These are phyloP conservation scores for Euleptes europaea DNA, from an alignment of 2,113 vertebrate genomes.

Conservation along the genomic window DNA sequence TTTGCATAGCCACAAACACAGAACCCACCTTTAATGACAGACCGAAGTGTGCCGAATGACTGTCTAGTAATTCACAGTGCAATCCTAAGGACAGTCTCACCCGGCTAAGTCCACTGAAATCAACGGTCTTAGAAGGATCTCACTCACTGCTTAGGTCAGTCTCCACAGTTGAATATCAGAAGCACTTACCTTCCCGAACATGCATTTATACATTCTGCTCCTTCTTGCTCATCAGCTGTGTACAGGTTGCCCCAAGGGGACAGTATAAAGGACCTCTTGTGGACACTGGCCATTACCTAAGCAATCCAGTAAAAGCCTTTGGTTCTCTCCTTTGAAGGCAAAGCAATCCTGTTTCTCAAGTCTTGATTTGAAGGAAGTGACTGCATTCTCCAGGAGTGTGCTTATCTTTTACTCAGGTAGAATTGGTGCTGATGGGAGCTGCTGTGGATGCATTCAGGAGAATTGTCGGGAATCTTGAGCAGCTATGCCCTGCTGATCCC, in stretches of 20 bases:
- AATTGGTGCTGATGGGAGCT: not conserved
- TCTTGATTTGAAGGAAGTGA: slow-evolving; percentile 77
- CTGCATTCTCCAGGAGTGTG: slow-evolving; percentile 78
- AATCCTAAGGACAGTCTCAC: too few relatives aligned
- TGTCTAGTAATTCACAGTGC: too few relatives aligned
- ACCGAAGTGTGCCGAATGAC: not conserved
- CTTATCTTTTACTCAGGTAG: slow-evolving; percentile 72
- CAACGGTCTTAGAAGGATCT: too few relatives aligned
- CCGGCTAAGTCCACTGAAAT: too few relatives aligned
- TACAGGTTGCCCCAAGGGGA: slow-evolving; percentile 76
- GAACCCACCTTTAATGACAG: not conserved
- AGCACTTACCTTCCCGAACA: not conserved
- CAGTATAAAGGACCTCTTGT: slow-evolving; percentile 74
- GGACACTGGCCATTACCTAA: slow-evolving; percentile 71
- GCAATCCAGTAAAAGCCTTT: slow-evolving; percentile 78
- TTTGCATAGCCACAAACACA: not conserved
- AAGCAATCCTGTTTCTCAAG: slow-evolving; percentile 84
- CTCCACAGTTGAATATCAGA: not conserved
- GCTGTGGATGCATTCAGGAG: not conserved
- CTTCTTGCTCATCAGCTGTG: slow-evolving; percentile 73
- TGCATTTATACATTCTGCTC: slow-evolving; percentile 4
- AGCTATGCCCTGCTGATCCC: not conserved
- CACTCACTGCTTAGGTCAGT: too few relatives aligned
- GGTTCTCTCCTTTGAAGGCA: slow-evolving; percentile 80
- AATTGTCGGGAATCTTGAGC: not conserved